Evolutionary conservation across 2,888 invertebrate genomes (phyloP), one percentile per base, ranked within the genome.

Genomic region (Melolontha melolontha): DNA sequence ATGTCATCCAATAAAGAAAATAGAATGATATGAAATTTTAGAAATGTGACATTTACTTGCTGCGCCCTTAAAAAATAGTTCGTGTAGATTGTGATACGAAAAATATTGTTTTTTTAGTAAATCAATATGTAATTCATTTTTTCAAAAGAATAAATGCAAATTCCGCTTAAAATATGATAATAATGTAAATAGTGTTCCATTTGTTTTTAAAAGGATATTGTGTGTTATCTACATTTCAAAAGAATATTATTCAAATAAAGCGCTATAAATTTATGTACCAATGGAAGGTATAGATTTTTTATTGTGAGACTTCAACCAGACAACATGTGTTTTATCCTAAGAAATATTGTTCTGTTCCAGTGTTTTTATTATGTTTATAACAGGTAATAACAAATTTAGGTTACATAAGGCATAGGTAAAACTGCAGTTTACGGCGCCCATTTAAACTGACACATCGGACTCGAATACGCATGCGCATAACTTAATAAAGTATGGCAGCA

Each of bases 221-320:
- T 51, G 51, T 41, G 57, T 52, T 64, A 68, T 68, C 65, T 68
- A 57, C 62, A 69, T 69, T 66, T 69, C 65, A 66, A 69, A 69
- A 66, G 62, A 59, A 57, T 59, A 51, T 65, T 69, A 69, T 66
- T 62, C 62, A 69, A 69, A 69, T 65, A 49, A 54, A 59, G 47
- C 62, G 47, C 50, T 51, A 62, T 66, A 66, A 62, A 69, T 66
- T 55, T 47, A 49, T 57, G 59, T 59, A 51, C 51, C 57, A 67
- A 42, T 51, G 41, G 39, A 47, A 54, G 65, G 65, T 51, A 59
- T 44, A 57, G 68, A 65, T 68, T 68, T 68, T 55, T 44, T 64
- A 54, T 64, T 51, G 52, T 42, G 52, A 5, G 47, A 62, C 59
- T 34, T 62, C 59, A 34, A 34, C 47, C 42, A 49, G 47, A 47